Conservation (phyloP, 2,888 invertebrate genomes). For the Atethmia centrago region DNA sequence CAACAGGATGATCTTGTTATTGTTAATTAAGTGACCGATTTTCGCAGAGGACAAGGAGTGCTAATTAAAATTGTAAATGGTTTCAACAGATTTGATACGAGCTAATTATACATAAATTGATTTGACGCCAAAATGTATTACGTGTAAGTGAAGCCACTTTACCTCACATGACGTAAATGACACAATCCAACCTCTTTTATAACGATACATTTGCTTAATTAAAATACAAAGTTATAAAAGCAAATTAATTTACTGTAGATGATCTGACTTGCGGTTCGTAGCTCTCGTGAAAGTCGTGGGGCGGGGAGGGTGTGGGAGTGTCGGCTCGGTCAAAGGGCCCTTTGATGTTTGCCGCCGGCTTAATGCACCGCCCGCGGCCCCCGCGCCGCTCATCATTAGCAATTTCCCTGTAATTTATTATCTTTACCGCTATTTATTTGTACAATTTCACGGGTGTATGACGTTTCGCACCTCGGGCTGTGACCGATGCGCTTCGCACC, state of each 20-base stretch:
- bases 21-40: slow-evolving; percentile 16
- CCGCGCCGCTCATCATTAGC: slow-evolving; percentile 89
- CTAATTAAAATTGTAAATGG: slow-evolving; percentile 7
- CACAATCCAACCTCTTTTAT: slow-evolving; percentile 21
- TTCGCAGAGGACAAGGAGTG: not conserved
- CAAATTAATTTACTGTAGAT: slow-evolving; percentile 66
- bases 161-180: slow-evolving; percentile 5
- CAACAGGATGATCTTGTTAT: slow-evolving; percentile 45
- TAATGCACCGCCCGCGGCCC: slow-evolving; percentile 90
- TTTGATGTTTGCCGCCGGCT: slow-evolving; percentile 91
- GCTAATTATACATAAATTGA: not conserved
- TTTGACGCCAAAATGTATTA: not conserved
- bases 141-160: not conserved
- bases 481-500: slow-evolving; percentile 56
- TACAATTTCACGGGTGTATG: slow-evolving; percentile 84
- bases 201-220: slow-evolving; percentile 58
- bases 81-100: not conserved
- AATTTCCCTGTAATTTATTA: slow-evolving; percentile 91
- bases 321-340: slow-evolving; percentile 90
- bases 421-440: slow-evolving; percentile 90
- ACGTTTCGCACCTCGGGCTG: slow-evolving; percentile 74
- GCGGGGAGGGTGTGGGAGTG: slow-evolving; percentile 85
- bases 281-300: slow-evolving; percentile 71
- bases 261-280: slow-evolving; percentile 65
- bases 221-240: slow-evolving; percentile 59